phyloP scores from a whole-genome alignment of 1,140 invertebrate genomes.

The Pogonomyrmex californicus region DNA sequence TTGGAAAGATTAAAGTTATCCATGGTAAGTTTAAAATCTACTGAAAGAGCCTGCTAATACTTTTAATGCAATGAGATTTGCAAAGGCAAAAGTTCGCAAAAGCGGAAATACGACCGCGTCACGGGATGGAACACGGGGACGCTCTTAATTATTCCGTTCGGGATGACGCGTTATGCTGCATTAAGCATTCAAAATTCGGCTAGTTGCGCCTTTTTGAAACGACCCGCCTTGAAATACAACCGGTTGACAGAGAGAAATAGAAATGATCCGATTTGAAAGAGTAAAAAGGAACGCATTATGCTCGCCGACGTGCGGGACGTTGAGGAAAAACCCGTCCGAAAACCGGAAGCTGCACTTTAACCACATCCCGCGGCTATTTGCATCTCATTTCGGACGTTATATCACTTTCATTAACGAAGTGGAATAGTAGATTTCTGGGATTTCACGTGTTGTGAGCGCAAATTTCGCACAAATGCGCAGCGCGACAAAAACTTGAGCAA shows the following conservation, averaged over 20 bases:
- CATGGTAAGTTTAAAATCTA: constrained; percentile 16
- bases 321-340: constrained; percentile 68
- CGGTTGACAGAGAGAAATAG: constrained; percentile 44
- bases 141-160: constrained; percentile 26
- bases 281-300: constrained; percentile 70
- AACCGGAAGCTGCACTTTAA: constrained; percentile 74
- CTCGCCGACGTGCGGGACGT: constrained; percentile 57
- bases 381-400: constrained; percentile 78
- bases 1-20: constrained; percentile 21
- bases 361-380: constrained; percentile 74
- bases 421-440: constrained; percentile 70
- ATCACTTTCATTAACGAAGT: constrained; percentile 80
- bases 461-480: constrained; percentile 49
- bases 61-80: constrained; percentile 22
- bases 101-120: background rate
- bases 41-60: constrained; percentile 25
- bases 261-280: constrained; percentile 21
- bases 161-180: constrained; percentile 12
- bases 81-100: background rate
- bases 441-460: constrained; percentile 45
- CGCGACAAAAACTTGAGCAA: constrained; percentile 23
- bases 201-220: background rate
- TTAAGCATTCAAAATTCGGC: constrained; percentile 43
- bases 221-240: constrained; percentile 22
- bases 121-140: background rate